Evolutionary conservation across 2,888 invertebrate genomes (phyloP), one percentile per base, ranked within the genome.

Genomic region (Marronus borbonicus): DNA sequence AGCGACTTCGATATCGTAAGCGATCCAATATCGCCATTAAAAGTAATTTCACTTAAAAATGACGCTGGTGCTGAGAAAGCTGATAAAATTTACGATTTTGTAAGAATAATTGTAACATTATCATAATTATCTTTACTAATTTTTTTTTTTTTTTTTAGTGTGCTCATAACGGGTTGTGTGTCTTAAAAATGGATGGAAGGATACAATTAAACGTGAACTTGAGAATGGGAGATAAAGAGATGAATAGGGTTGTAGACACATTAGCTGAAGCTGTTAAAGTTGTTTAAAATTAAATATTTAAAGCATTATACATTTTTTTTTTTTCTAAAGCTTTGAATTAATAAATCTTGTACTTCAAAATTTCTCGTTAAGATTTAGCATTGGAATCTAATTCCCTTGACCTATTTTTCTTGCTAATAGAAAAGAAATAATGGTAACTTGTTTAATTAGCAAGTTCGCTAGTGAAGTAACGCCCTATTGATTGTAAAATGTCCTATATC

Each of bases 1-100:
- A 77, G 85, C 12, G 78, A 81, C 17, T 85, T 89, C 76, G 82
- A 84, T 52, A 83, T 89, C 24, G 80, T 85, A 7, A 88, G 89
- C 83, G 83, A 83, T 55, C 76, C 84, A 3, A 84, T 87, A 76
- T 89, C 89, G 0, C 85, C 84, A 0, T 75, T 83, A 64, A 84
- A 85, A 80, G 83, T 84, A 17, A 60, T 82, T 17, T 72, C 78
- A 1, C 52, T 78, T 31, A 79, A 74, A 64, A 66, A 80, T 12
- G 39, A 14, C 20, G 62, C 74, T 39, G 72, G 68, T 50, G 75
- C 66, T 55, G 80, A 80, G 12, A 81, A 81, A 76, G 80, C 84
- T 66, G 78, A 80, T 36, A 79, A 82, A 68, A 83, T 87, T 39
- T 82, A 85, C 62, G 77, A 81, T 55, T 84, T 66, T 69, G 82